Base-by-base conservation (phyloP, 2,888 invertebrate species). In the Drosophila kuntzei region DNA sequence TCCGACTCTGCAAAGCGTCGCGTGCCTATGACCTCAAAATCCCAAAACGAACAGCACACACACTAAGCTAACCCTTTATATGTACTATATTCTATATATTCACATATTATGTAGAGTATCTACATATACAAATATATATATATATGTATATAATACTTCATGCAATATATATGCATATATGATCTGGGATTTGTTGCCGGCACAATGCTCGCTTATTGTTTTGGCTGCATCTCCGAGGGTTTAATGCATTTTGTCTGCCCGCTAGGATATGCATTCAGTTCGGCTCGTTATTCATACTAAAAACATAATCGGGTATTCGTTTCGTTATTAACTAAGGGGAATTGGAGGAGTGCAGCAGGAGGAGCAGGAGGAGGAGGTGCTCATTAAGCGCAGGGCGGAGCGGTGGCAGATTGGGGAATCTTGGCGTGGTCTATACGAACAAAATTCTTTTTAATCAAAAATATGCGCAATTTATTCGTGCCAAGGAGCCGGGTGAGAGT, bases 141-240 rank as follows among this genome's bases (percentile, higher is more conserved):
- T 41, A 44, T 44, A 27, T 36, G 41, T 50, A 34, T 46, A 18
- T 50, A 41, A 22, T 54, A 27, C 27, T 41, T 50, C 3, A 20
- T 49, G n/a, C n/a, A 27, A 50, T 46, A 44, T 49, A 32, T 36
- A 46, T 54, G 27, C 41, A 29, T 53, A 20, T 16, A 39, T 54
- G 73, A 61, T 63, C 46, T 62, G 80, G 61, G 68, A 76, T 64
- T 63, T 63, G 75, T 53, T 68, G 79, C 60, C 50, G 71, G 87
- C 81, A 84, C 83, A 84, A 84, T 87, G 83, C 67, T 55, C 51
- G 82, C 76, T 87, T 85, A 84, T 84, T 84, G 87, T 84, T 84
- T 70, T 69, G 67, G 68, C 75, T 67, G 64, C 63, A 50, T 53
- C 63, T 51, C 62, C 18, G 27, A 37, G 67, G 62, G 66, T 49